Conservation (phyloP, 2,797 vertebrate genomes). For the Enteromius anoplus region DNA sequence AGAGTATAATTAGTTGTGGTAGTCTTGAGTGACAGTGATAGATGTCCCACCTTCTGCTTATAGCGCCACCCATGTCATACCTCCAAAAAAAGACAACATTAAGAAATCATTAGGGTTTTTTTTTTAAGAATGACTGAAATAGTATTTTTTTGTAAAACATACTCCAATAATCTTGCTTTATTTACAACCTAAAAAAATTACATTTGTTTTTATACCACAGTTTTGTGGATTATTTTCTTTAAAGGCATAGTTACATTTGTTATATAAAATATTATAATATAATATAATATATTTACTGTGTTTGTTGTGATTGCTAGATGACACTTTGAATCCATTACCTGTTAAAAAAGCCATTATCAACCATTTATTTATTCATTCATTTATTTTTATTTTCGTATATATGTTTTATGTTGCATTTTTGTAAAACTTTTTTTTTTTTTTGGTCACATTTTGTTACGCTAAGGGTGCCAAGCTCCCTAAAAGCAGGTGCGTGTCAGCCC, state of each 20-base stretch:
- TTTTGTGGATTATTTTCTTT: slow-evolving; percentile 1
- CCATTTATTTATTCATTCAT: not conserved
- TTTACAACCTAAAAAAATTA: not conserved
- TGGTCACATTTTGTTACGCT: not conserved
- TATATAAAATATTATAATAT: too few species aligned
- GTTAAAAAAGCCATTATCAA: not conserved
- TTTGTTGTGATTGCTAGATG: too few species aligned
- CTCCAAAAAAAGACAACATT: not conserved
- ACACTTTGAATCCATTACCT: not conserved
- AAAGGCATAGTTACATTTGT: not conserved
- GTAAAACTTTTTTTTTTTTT: not conserved
- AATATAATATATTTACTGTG: too few species aligned
- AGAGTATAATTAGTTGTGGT: slow-evolving; percentile 39
- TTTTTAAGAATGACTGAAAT: not conserved
- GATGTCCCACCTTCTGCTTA: slow-evolving; percentile 18
- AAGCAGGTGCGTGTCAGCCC: not conserved
- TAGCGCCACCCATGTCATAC: slow-evolving; percentile 24
- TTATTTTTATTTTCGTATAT: not conserved
- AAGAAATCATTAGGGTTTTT: not conserved
- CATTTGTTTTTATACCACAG: not conserved
- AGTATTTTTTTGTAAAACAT: not conserved
- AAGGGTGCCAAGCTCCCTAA: not conserved
- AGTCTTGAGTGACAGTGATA: slow-evolving; percentile 23
- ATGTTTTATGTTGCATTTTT: not conserved
- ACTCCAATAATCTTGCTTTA: too few species aligned